Evolutionary conservation across 2,888 invertebrate genomes (phyloP).

Genomic region (Rhagophthalmus giganteus): DNA sequence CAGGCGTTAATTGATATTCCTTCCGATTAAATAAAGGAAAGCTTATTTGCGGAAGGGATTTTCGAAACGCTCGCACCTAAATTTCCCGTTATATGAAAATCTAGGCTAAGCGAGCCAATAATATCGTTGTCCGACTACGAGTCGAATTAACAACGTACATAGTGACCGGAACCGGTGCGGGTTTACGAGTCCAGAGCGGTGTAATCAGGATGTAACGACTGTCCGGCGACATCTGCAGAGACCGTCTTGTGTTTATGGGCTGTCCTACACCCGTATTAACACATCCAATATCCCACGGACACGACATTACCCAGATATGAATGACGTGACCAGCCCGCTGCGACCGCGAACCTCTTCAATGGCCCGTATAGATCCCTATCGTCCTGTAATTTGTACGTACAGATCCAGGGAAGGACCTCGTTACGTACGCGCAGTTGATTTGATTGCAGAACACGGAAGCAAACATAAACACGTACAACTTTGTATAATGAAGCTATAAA

Average conservation of each 20-base stretch:
- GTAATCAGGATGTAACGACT: constrained; percentile 54
- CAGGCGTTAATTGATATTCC: too few species aligned
- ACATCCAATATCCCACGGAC: constrained; percentile 56
- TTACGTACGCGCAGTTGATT: constrained; percentile 29
- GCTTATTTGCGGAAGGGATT: too few species aligned
- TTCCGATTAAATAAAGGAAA: too few species aligned
- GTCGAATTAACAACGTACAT: constrained; percentile 28
- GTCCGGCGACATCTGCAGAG: constrained; percentile 53
- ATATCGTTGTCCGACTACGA: constrained; percentile 28
- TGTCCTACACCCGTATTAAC: constrained; percentile 56
- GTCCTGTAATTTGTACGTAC: constrained; percentile 31
- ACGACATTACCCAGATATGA: constrained; percentile 56
- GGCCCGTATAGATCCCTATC: constrained; percentile 31
- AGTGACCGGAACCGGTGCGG: constrained; percentile 39
- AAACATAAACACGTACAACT: constrained; percentile 29
- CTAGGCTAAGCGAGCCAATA: constrained; percentile 35
- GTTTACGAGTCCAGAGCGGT: constrained; percentile 45
- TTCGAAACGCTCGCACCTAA: too few species aligned
- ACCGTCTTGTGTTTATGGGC: constrained; percentile 56
- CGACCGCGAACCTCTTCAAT: constrained; percentile 31
- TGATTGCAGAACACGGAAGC: constrained; percentile 27
- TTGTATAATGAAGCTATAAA: constrained; percentile 26
- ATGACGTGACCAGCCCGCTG: constrained; percentile 53
- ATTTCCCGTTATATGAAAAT: constrained; percentile 24
- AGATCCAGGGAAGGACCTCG: constrained; percentile 26